Evolutionary conservation across 2,113 vertebrate genomes (phyloP).

Genomic region (Bubo scandiacus): DNA sequence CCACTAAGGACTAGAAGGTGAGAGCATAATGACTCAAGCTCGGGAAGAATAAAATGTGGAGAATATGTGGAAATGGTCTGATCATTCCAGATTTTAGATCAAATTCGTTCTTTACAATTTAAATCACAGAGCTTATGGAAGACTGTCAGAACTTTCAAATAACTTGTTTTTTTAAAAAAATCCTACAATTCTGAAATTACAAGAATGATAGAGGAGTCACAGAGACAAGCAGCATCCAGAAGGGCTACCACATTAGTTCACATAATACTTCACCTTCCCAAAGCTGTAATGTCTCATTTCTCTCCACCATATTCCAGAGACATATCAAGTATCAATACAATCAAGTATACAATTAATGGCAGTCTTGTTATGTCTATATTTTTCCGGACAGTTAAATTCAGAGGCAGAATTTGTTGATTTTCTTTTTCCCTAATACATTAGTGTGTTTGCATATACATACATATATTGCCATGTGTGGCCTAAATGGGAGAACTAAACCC

Average conservation of each 20-base stretch:
- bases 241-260: background rate
- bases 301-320: background rate
- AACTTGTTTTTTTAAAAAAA: background rate
- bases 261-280: background rate
- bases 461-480: background rate
- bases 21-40: background rate
- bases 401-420: background rate
- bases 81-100: background rate
- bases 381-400: background rate
- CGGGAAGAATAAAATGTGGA: background rate
- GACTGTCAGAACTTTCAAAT: background rate
- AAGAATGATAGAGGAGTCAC: background rate
- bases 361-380: background rate
- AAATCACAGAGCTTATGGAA: background rate
- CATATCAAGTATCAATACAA: background rate
- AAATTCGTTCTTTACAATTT: background rate
- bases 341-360: background rate
- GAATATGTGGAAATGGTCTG: background rate
- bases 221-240: background rate
- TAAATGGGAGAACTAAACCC: background rate
- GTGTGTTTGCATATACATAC: accelerated
- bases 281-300: background rate
- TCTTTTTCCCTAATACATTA: background rate
- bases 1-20: background rate
- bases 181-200: background rate